Evolutionary conservation across 2,888 invertebrate genomes (phyloP).

Genomic region (Agrenia bidenticulata): DNA sequence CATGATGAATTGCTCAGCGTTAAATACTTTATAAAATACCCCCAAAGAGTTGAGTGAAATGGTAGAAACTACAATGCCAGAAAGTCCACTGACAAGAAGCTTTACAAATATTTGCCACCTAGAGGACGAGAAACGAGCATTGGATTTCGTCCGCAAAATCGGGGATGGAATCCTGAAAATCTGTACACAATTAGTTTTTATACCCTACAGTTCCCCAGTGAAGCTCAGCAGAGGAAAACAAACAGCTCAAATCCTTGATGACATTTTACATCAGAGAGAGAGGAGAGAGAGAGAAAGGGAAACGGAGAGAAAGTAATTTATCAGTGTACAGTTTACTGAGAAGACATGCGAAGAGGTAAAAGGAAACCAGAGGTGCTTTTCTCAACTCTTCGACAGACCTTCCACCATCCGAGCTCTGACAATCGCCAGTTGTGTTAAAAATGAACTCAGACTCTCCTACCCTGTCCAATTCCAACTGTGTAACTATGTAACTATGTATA

Average conservation of each 20-base stretch:
- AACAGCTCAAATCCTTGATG: slow-evolving; percentile 23
- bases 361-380: slow-evolving; percentile 16
- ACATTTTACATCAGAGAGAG: slow-evolving; percentile 25
- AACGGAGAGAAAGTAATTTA: slow-evolving; percentile 25
- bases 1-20: too few species aligned
- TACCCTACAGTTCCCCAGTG: neutral
- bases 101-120: slow-evolving; percentile 18
- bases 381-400: slow-evolving; percentile 7
- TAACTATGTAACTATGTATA: neutral
- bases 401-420: neutral
- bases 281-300: slow-evolving; percentile 28
- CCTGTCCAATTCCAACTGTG: neutral
- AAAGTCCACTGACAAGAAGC: neutral
- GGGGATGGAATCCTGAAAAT: slow-evolving; percentile 20
- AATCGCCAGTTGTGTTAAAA: slow-evolving; percentile 7
- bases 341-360: slow-evolving; percentile 16
- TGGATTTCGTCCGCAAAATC: slow-evolving; percentile 6
- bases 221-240: slow-evolving; percentile 16
- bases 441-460: slow-evolving; percentile 2
- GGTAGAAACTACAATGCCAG: too few species aligned
- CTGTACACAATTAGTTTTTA: slow-evolving; percentile 20
- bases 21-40: too few species aligned
- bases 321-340: slow-evolving; percentile 13
- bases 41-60: too few species aligned
- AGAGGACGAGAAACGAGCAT: neutral